Conservation (phyloP, 2,888 invertebrate species). For the Chymomyza fuscimana region DNA sequence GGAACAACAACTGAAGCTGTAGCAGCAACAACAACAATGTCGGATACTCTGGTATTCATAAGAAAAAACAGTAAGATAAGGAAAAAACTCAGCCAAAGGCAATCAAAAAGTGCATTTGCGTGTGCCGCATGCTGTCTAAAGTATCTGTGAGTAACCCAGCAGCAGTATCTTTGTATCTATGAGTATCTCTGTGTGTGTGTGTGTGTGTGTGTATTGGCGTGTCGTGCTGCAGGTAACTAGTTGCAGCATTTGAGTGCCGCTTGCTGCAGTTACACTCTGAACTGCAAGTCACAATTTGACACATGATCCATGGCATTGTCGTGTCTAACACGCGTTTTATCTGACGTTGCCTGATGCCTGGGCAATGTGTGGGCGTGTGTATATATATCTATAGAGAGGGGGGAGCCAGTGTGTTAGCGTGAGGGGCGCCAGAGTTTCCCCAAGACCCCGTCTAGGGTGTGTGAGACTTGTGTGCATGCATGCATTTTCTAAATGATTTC, state of each 20-base stretch:
- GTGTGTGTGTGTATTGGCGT: constrained; percentile 22
- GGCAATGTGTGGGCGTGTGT: constrained; percentile 3
- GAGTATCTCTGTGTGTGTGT: not conserved
- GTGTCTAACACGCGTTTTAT: constrained; percentile 72
- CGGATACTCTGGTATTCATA: constrained; percentile 50
- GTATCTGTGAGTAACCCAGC: constrained; percentile 28
- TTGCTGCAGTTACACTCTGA: constrained; percentile 43
- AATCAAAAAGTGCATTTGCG: constrained; percentile 72
- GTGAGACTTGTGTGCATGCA: constrained; percentile 57
- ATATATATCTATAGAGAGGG: not conserved
- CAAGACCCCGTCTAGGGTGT: constrained; percentile 1
- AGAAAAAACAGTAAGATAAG: constrained; percentile 57
- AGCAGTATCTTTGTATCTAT: constrained; percentile 22
- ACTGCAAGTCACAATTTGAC: constrained; percentile 64
- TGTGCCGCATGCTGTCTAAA: constrained; percentile 56
- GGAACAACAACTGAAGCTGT: constrained; percentile 46
- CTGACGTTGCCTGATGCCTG: constrained; percentile 34
- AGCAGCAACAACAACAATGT: not conserved
- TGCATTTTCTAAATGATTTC: constrained; percentile 67
- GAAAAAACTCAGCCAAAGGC: constrained; percentile 53
- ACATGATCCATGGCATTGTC: constrained; percentile 70
- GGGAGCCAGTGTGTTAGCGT: not conserved
- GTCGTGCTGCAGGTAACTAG: constrained; percentile 15
- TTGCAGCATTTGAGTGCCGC: constrained; percentile 16
- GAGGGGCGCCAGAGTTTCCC: constrained; percentile 1